Conservation (phyloP, 1,140 invertebrate species). For the Conopomorpha cramerella region DNA sequence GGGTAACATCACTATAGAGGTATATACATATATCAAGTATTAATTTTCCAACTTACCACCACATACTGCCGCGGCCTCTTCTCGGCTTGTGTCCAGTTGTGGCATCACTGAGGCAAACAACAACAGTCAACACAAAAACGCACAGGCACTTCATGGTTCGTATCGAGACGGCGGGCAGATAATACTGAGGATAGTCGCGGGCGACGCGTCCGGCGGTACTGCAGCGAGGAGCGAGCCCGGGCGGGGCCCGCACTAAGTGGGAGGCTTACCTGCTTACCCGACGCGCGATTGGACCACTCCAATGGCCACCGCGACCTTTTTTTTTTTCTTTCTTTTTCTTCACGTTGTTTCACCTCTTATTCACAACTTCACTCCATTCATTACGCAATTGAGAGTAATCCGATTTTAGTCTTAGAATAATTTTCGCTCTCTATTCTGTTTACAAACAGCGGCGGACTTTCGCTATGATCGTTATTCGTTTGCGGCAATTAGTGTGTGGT, state of each 20-base stretch:
- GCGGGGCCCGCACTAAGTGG: conserved; percentile 39
- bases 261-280: conserved; percentile 31
- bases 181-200: no score
- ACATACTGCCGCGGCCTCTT: conserved; percentile 55
- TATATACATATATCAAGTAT: no score
- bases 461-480: no score
- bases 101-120: conserved; percentile 47
- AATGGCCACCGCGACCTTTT: conserved; percentile 12
- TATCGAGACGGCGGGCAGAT: conserved; percentile 43
- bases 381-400: neutral
- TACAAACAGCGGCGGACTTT: no score
- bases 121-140: conserved; percentile 41
- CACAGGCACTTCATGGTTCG: conserved; percentile 51
- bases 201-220: neutral
- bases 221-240: conserved; percentile 9
- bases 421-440: no score
- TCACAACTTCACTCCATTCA: neutral
- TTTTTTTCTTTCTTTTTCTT: conserved; percentile 18
- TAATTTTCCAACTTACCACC: conserved; percentile 52
- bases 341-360: conserved; percentile 11
- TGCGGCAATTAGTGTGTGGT: no score
- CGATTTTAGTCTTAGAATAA: no score
- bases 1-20: no score
- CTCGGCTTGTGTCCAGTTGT: conserved; percentile 36
- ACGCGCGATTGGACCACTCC: conserved; percentile 27